Evolutionary conservation across 2,797 vertebrate genomes (phyloP).

Genomic region (Miichthys miiuy): DNA sequence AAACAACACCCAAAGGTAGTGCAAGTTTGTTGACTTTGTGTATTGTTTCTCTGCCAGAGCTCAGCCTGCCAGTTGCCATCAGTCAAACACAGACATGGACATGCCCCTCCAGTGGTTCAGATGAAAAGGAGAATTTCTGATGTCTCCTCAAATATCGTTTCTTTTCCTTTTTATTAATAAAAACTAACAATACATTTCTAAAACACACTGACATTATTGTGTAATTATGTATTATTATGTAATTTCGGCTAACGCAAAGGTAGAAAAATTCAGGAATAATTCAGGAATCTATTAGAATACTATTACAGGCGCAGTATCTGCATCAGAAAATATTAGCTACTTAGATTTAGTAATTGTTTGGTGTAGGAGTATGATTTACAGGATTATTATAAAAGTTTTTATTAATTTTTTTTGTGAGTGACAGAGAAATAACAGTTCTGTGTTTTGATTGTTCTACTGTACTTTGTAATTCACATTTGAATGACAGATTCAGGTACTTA

Average conservation of each 20-base stretch:
- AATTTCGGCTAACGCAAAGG: background rate
- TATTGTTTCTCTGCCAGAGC: background rate
- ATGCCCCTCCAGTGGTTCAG: background rate
- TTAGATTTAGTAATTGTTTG: background rate
- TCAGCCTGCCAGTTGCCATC: background rate
- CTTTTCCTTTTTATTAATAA: background rate
- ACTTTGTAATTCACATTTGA: background rate
- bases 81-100: background rate
- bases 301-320: background rate
- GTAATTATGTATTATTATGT: too few species aligned
- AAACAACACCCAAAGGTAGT: background rate
- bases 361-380: background rate
- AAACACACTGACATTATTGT: background rate
- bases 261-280: background rate
- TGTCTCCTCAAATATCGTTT: background rate
- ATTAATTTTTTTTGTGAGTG: background rate
- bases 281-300: background rate
- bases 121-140: background rate
- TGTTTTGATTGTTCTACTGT: background rate
- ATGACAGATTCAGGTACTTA: background rate
- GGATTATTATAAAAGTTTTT: background rate
- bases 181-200: background rate
- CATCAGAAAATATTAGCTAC: background rate
- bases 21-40: background rate
- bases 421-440: background rate